These are phyloP conservation scores for Nemoura dubitans DNA, from an alignment of 2,888 invertebrate species.

Conservation along the genomic window DNA sequence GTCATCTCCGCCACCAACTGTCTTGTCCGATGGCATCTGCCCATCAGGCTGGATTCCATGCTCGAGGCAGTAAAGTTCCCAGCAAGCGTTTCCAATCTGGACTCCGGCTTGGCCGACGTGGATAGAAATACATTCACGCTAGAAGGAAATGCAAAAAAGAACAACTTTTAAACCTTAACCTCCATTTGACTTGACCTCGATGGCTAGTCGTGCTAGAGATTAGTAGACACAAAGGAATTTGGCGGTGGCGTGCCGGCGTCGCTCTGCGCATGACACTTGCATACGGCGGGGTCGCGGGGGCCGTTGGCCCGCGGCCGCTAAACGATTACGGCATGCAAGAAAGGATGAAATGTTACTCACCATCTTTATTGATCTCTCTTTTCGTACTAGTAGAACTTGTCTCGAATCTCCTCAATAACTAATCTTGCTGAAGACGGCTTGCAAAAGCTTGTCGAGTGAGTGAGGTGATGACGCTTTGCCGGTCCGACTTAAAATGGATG, in stretches of 20 bases:
- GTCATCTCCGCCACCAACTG: slow-evolving; percentile 64
- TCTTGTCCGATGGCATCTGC: slow-evolving; percentile 66
- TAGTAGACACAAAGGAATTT: neutral
- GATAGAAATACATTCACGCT: slow-evolving; percentile 61
- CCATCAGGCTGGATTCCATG: slow-evolving; percentile 63
- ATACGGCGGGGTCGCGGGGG: neutral
- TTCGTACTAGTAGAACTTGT: neutral
- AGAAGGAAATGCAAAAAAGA: slow-evolving; percentile 42
- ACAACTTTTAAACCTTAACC: too few species aligned
- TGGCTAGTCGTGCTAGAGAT: neutral
- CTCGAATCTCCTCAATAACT: neutral
- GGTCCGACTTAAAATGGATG: neutral
- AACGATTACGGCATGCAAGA: too few species aligned
- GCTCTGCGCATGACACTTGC: neutral
- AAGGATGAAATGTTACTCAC: neutral
- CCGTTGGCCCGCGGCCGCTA: too few species aligned
- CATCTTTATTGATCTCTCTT: neutral
- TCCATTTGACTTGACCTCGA: neutral
- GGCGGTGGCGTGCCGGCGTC: too few species aligned
- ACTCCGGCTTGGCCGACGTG: slow-evolving; percentile 62
- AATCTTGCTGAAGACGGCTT: neutral
- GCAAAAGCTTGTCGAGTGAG: neutral
- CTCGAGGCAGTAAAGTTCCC: slow-evolving; percentile 59
- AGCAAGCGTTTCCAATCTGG: slow-evolving; percentile 59
- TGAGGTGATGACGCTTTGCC: neutral